Base-by-base conservation (phyloP, 2,113 vertebrate genomes). In the Anas platyrhynchos region DNA sequence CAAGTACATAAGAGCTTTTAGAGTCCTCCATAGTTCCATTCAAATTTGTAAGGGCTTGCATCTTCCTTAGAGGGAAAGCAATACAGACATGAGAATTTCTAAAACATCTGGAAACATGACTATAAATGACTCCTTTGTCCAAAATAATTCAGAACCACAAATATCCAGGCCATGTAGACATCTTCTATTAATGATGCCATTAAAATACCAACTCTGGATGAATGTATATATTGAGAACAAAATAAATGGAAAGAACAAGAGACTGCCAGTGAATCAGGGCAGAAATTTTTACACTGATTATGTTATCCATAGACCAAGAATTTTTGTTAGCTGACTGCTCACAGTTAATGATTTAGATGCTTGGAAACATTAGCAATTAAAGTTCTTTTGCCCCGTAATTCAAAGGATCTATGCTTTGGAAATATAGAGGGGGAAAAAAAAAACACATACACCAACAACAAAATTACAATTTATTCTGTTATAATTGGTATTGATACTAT, bases 401-500 rank as follows among this genome's bases (percentile, higher is more conserved):
- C 27, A 78, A 34, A 72, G 46, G 5, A 52, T 61, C 67, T 90
- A 61, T 48, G 15, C 66, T 16, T 50, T 23, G 27, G 91, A 93
- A 93, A 87, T 67, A 89, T 22, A 21, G 20, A 48, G 46, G 46
- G 71, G 32, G 34, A 87, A 89, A 92, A 84, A 84, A 74, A 48
- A 22, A 48, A 11, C 2, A 11, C 20, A 48, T 20, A 20, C 46
- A 48, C 21, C 20, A 48, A 48, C 46, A 48, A 48, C 46, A 48
- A 48, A 48, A 48, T 21, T 48, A 48, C 8, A 8, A 63, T 92
- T 94, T 94, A 83, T 58, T 52, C 54, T 69, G 20, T 58, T 81
- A 83, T 95, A 96, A 83, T 50, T 91, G 36, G 7, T 83, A 77
- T 84, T 94, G 32, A 68, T 94, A 69, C 9, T 94, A 52, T 86